Evolutionary conservation across 1,140 invertebrate species (phyloP).

Genomic region (Spodoptera litura): DNA sequence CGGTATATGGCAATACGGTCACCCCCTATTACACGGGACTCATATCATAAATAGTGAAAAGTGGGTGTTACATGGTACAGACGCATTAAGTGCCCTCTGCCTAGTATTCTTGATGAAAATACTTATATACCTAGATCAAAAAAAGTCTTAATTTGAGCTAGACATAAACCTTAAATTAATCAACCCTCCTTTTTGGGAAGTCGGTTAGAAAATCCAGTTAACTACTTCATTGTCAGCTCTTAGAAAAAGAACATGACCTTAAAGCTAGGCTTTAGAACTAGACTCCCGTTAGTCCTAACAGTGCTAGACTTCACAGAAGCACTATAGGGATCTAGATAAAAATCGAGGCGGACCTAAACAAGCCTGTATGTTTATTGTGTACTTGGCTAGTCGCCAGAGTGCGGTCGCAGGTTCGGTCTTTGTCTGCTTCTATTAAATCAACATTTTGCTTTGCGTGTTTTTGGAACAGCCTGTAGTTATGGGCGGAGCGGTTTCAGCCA

Average conservation of each 20-base stretch:
- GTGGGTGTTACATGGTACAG: no score
- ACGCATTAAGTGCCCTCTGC: no score
- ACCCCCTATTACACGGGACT: no score
- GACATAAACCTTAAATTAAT: no score
- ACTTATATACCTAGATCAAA: no score
- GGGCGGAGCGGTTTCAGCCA: background rate
- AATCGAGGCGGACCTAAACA: constrained; percentile 6
- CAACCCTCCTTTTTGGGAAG: no score
- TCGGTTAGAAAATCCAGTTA: background rate
- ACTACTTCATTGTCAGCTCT: background rate
- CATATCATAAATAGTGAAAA: no score
- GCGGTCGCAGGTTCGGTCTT: background rate
- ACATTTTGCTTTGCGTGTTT: constrained; percentile 22
- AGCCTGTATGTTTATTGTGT: background rate
- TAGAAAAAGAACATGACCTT: background rate
- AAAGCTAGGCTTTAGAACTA: background rate
- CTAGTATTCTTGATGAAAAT: no score
- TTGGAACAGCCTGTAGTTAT: constrained; percentile 10
- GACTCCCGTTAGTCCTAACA: no score
- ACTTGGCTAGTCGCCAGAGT: background rate
- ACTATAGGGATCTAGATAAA: constrained; percentile 23
- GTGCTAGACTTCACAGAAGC: no score
- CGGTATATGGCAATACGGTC: no score
- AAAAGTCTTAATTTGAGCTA: no score
- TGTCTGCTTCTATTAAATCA: constrained; percentile 28